phyloP scores from a whole-genome alignment of 2,113 vertebrate species.

The Hiodon tergisus region DNA sequence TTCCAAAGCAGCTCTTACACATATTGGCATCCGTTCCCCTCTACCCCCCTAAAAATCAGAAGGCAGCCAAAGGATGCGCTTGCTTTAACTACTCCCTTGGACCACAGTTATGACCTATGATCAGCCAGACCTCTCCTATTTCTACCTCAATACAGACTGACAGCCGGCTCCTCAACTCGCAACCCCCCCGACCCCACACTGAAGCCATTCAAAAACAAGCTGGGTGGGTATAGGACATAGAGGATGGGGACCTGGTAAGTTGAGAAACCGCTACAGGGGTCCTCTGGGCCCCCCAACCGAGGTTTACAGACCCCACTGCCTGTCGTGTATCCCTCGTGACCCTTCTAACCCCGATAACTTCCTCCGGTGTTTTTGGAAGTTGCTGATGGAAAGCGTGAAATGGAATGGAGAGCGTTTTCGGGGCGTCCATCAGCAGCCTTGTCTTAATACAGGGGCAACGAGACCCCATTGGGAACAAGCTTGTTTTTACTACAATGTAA shows the following conservation, averaged over 20 bases:
- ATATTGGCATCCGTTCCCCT: neutral
- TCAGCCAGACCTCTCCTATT: constrained; percentile 26
- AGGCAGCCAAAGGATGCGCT: neutral
- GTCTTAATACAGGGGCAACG: neutral
- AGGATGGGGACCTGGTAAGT: neutral
- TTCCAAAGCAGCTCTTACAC: neutral
- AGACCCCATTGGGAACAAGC: neutral
- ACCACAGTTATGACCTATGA: neutral
- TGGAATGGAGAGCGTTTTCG: constrained; percentile 29
- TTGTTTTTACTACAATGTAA: constrained; percentile 15
- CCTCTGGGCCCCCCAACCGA: neutral
- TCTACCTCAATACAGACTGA: constrained; percentile 36
- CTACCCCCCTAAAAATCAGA: neutral
- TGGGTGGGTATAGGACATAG: neutral
- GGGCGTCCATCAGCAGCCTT: neutral
- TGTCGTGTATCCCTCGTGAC: constrained; percentile 20
- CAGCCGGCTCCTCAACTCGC: constrained; percentile 13
- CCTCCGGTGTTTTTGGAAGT: constrained; percentile 29
- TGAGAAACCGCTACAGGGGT: constrained; percentile 12
- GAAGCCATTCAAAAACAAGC: neutral
- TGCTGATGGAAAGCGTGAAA: constrained; percentile 35
- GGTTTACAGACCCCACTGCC: constrained; percentile 3
- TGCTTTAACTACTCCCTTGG: neutral
- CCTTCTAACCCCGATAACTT: constrained; percentile 36
- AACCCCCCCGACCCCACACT: neutral